Evolutionary conservation across 2,888 invertebrate genomes (phyloP).

Genomic region (Tetragonisca angustula): DNA sequence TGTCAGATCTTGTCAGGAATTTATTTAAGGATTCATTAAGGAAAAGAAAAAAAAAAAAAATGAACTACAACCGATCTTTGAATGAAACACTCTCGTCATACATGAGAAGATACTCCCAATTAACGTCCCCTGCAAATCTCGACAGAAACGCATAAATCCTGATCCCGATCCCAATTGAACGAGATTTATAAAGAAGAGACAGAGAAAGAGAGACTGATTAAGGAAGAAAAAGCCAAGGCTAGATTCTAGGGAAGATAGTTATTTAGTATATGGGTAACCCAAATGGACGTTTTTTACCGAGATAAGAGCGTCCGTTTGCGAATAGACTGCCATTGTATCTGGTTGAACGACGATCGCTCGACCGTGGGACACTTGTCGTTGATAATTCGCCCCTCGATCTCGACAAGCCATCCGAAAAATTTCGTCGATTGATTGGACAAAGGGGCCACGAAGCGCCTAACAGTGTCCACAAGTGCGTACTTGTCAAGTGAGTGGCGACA

Average conservation of each 20-base stretch:
- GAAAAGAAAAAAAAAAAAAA: too few relatives aligned
- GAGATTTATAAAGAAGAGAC: background rate
- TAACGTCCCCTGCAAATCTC: too few relatives aligned
- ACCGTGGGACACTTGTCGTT: conserved; percentile 55
- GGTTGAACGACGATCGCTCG: conserved; percentile 49
- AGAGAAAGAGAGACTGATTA: background rate
- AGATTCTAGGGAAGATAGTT: conserved; percentile 19
- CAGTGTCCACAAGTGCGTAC: conserved; percentile 43
- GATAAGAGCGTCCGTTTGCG: conserved; percentile 55
- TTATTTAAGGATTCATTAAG: too few relatives aligned
- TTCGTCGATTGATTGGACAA: conserved; percentile 56
- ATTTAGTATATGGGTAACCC: conserved; percentile 10
- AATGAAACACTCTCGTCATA: too few relatives aligned
- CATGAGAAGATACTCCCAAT: too few relatives aligned
- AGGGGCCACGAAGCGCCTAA: conserved; percentile 21
- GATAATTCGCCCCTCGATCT: conserved; percentile 61
- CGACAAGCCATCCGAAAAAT: conserved; percentile 57
- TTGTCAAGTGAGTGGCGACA: conserved; percentile 32
- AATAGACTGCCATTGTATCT: conserved; percentile 54
- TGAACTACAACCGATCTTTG: too few relatives aligned
- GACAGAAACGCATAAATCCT: too few relatives aligned
- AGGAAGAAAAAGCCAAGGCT: background rate
- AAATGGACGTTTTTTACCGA: conserved; percentile 38
- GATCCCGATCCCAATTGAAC: too few relatives aligned
- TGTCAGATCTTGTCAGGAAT: too few relatives aligned